Base-by-base conservation (phyloP, 2,797 vertebrate genomes). In the Gymnopithys bicolor region DNA sequence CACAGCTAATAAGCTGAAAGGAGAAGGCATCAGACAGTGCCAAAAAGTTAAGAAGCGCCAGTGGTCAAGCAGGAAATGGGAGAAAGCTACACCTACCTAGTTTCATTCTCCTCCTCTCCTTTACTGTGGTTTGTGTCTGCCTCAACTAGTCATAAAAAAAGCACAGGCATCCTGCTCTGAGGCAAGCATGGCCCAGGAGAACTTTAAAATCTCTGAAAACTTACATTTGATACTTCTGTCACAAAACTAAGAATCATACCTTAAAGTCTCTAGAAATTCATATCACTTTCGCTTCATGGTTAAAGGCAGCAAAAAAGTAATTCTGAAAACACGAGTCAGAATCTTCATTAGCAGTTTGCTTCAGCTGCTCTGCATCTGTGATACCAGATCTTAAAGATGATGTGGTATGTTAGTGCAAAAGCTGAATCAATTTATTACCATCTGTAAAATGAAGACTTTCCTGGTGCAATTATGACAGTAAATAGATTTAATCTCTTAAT, bases 1-100 rank as follows among this genome's bases (percentile, higher is more conserved):
- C 53, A 41, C 5, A 48, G 17, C 18, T 24, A 49, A 7, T 3
- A 41, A 53, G 9, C 33, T 30, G 33, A 64, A 83, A 81, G 39
- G 6, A 71, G 35, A 67, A 62, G 52, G 24, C 45, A 87, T 18
- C 53, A 21, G 43, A 41, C 15, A 32, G 58, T 1, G 24, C 45
- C 48, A 37, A 76, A 25, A 32, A 66, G 9, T 25, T 48, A 37
- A 14, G 60, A 90, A 39, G 35, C 5, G 1, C 18, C 71, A 63
- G 19, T 6, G 17, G 15, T 51, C 45, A 71, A 41, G 56, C 30
- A 63, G 2, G 5, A 89, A 67, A 30, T 0, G 0, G 43, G 15
- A 60, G 5, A 17, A 53, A 14, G 43, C 7, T 45, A 24, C 7
- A 43, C 41, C 41, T 41, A 52, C 5, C 7, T 25, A 6, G 28